Base-by-base conservation (phyloP, 2,888 invertebrate genomes). In the Aleiodes leptofemur region DNA sequence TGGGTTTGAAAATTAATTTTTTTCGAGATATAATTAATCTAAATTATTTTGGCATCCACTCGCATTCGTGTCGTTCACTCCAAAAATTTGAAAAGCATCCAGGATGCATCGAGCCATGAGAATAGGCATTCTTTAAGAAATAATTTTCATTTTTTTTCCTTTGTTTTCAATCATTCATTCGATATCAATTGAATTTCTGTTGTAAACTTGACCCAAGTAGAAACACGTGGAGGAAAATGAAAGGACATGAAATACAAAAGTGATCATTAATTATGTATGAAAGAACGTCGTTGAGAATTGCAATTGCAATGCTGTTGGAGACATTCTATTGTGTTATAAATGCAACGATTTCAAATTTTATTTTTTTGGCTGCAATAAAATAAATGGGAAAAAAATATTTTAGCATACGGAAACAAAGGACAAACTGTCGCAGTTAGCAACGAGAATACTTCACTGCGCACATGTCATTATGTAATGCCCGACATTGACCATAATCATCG, bases 401-500 rank as follows among this genome's bases (percentile, higher is more conserved):
- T n/a, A 9, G n/a, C 29, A 51, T 6, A n/a, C 9, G 14, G 48
- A 48, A 72, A 59, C 50, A 68, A 68, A 29, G 51, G 29, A 29
- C 31, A 31, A n/a, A 51, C 50, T 68, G 29, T 68, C 29, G n/a
- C 9, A 61, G 31, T 14, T 53, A 13, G 31, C 2, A 51, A 50
- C 31, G 11, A 31, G 31, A 51, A 13, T 53, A 68, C 68, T 68
- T 51, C 70, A 48, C 53, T 53, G 66, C 50, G 66, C 34, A 68
- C 68, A 51, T 68, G 51, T 68, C 51, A 16, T 68, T 68, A 51
- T 50, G n/a, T 68, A 68, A 68, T 34, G 8, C 43, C 34, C 78
- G 82, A 79, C 81, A 82, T 80, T 82, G 82, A 78, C 74, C 72
- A 82, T 79, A 80, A 81, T 82, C 80, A 78, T 82, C 78, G 74